phyloP scores from a whole-genome alignment of 1,140 invertebrate species.

The Drosophila truncata region DNA sequence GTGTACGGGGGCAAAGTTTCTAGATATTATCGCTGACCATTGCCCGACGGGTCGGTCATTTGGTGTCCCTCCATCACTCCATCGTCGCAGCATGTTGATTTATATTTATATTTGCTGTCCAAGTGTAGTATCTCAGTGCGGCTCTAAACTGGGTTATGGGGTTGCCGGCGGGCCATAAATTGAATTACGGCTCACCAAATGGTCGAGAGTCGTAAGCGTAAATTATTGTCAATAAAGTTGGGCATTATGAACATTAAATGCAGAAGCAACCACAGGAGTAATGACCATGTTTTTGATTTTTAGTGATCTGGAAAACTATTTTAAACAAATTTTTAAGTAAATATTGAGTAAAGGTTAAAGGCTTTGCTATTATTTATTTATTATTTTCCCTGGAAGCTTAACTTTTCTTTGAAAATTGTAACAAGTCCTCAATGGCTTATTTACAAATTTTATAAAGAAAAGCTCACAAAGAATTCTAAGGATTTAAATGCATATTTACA shows the following conservation, averaged over 20 bases:
- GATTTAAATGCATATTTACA: no score
- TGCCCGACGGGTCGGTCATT: constrained; percentile 32
- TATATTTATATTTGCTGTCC: constrained; percentile 56
- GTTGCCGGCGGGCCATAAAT: constrained; percentile 52
- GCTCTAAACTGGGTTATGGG: constrained; percentile 55
- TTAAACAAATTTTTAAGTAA: neutral
- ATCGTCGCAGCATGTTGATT: constrained; percentile 46
- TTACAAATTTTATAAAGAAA: no score
- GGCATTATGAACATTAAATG: constrained; percentile 27
- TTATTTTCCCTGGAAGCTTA: no score
- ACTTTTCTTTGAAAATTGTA: no score
- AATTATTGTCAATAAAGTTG: constrained; percentile 52
- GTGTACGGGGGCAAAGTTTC: constrained; percentile 34
- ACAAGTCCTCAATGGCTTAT: no score
- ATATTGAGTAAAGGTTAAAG: neutral
- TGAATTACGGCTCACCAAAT: constrained; percentile 55
- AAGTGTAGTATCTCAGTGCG: constrained; percentile 50
- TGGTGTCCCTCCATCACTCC: constrained; percentile 9
- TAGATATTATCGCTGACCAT: constrained; percentile 58
- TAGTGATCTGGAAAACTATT: neutral
- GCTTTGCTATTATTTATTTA: no score
- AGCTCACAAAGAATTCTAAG: no score
- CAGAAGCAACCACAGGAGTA: constrained; percentile 3
- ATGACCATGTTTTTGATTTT: neutral
- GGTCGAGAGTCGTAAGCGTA: constrained; percentile 16